These are phyloP conservation scores for Luffia ferchaultella DNA, from an alignment of 2,888 invertebrate genomes.

Conservation along the genomic window DNA sequence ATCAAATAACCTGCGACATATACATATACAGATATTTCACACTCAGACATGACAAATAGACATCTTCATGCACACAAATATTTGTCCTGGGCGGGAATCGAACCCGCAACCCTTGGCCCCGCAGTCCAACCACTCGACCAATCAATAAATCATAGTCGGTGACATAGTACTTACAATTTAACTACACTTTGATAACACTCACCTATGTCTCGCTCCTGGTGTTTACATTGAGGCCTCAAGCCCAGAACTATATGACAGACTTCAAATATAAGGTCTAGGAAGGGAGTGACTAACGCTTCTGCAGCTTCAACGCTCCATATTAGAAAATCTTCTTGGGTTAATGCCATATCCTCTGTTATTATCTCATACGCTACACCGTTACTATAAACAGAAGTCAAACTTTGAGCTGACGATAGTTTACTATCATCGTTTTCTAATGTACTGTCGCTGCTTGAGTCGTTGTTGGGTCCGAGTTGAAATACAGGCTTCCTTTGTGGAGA, in stretches of 20 bases:
- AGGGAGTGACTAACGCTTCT: constrained; percentile 73
- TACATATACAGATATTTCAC: too few species aligned
- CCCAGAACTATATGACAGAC: constrained; percentile 90
- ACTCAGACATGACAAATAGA: too few species aligned
- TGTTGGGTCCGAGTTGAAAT: constrained; percentile 36
- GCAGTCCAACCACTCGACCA: too few species aligned
- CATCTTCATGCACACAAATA: too few species aligned
- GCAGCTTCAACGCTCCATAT: constrained; percentile 83
- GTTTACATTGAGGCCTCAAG: constrained; percentile 78
- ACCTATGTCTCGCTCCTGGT: constrained; percentile 84
- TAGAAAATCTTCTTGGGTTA: constrained; percentile 82
- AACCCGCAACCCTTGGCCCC: too few species aligned
- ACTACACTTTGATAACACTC: too few species aligned
- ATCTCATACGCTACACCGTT: constrained; percentile 13
- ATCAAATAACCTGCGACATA: too few species aligned
- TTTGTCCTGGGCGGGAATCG: too few species aligned
- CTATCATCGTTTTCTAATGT: constrained; percentile 1
- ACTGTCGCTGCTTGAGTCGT: constrained; percentile 2
- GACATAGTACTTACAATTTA: too few species aligned
- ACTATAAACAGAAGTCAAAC: neutral
- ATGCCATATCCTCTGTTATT: constrained; percentile 30
- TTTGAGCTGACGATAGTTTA: neutral
- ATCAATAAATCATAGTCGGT: too few species aligned
- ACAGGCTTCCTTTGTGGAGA: constrained; percentile 29
- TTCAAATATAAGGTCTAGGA: constrained; percentile 77